These are phyloP conservation scores for Luperina testacea DNA, from an alignment of 2,888 invertebrate species.

Conservation along the genomic window DNA sequence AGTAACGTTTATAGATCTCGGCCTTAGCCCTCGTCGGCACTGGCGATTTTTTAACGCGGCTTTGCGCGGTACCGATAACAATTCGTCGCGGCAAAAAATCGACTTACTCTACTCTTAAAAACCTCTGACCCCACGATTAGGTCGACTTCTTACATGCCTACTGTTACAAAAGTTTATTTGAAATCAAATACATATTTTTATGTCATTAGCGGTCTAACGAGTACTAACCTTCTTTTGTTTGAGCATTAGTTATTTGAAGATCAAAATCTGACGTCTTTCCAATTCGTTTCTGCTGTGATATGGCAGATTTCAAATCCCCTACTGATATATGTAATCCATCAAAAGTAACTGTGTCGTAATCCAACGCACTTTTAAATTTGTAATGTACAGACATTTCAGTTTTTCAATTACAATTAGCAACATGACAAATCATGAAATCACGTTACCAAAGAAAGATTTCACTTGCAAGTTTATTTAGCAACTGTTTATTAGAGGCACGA, in stretches of 20 bases:
- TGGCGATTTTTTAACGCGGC: neutral
- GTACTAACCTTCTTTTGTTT: constrained; percentile 97
- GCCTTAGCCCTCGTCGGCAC: neutral
- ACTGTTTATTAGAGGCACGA: neutral
- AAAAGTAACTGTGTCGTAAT: constrained; percentile 98
- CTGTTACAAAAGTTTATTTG: neutral
- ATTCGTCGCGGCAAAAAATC: neutral
- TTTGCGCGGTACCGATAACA: neutral
- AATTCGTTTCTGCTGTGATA: constrained; percentile 98
- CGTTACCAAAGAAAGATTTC: constrained; percentile 36
- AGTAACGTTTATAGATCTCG: neutral
- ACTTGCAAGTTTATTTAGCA: constrained; percentile 34
- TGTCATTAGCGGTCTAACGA: neutral
- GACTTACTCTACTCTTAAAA: neutral
- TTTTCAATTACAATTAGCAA: constrained; percentile 65
- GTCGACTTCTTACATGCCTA: neutral
- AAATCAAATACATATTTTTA: neutral
- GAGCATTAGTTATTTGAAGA: constrained; percentile 98
- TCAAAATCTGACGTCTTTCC: constrained; percentile 98
- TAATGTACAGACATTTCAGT: constrained; percentile 98
- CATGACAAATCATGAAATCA: constrained; percentile 73
- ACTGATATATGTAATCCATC: constrained; percentile 99
- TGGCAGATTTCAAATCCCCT: constrained; percentile 97
- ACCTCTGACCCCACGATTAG: neutral
- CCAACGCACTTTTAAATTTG: constrained; percentile 99